Conservation (phyloP, 2,888 invertebrate genomes). For the Leucoptera coffeella region DNA sequence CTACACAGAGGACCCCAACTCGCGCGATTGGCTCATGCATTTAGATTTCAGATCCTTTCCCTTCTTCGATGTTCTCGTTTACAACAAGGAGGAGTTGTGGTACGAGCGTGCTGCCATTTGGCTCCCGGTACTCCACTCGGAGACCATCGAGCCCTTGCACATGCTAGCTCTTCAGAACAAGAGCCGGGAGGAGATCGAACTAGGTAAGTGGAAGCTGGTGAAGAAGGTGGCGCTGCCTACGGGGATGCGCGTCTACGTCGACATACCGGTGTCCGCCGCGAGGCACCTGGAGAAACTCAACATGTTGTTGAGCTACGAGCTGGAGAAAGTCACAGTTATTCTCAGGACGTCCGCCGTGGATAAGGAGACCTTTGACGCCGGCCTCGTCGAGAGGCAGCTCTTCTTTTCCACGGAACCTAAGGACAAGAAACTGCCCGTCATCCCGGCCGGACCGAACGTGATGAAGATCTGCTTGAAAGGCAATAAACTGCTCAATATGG, state of each 20-base stretch:
- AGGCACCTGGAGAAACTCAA: conserved; percentile 24
- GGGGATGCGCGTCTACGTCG: conserved; percentile 33
- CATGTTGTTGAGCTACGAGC: conserved; percentile 32
- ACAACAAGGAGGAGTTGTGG: conserved; percentile 34
- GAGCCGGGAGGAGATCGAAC: conserved; percentile 16
- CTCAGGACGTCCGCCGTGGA: conserved; percentile 32
- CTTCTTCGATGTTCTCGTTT: conserved; percentile 24
- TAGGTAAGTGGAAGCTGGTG: conserved; percentile 36
- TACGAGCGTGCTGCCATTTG: conserved; percentile 37
- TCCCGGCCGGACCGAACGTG: conserved; percentile 14
- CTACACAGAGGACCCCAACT: conserved; percentile 17
- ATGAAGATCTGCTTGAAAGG: conserved; percentile 24
- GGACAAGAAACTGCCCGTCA: conserved; percentile 19
- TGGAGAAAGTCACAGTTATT: conserved; percentile 33
- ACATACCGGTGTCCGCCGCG: conserved; percentile 33
- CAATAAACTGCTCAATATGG: conserved; percentile 14
- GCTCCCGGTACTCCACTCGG: conserved; percentile 30
- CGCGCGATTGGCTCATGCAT: conserved; percentile 25
- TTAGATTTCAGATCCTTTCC: conserved; percentile 22
- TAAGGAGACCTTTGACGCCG: conserved; percentile 28
- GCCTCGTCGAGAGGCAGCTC: conserved; percentile 15
- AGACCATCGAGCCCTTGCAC: conserved; percentile 21
- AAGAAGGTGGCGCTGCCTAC: conserved; percentile 24
- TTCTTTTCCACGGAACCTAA: conserved; percentile 9
- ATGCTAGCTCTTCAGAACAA: conserved; percentile 33